phyloP scores from a whole-genome alignment of 2,888 invertebrate genomes.

The Scaeva pyrastri region DNA sequence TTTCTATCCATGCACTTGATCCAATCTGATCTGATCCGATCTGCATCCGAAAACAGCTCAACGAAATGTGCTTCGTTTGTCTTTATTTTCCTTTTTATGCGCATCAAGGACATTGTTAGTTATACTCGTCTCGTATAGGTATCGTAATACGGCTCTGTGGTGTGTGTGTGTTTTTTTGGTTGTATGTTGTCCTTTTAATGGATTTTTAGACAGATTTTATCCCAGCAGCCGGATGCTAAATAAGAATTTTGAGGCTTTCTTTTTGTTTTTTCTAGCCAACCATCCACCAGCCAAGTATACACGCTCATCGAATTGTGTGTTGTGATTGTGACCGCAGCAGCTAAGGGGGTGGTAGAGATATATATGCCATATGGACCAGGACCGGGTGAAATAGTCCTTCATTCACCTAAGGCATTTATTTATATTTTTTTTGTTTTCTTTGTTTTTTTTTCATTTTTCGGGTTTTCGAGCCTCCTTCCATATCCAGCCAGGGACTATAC shows the following conservation, averaged over 20 bases:
- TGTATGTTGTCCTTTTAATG: slow-evolving; percentile 34
- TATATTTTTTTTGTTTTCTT: slow-evolving; percentile 40
- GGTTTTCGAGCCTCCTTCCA: slow-evolving; percentile 24
- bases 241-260: slow-evolving; percentile 36
- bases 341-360: slow-evolving; percentile 51
- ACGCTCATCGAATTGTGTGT: slow-evolving; percentile 59
- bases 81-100: slow-evolving; percentile 39
- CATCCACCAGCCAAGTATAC: slow-evolving; percentile 6
- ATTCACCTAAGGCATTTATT: slow-evolving; percentile 62
- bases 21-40: slow-evolving; percentile 68
- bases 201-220: slow-evolving; percentile 58
- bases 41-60: slow-evolving; percentile 52
- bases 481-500: not conserved
- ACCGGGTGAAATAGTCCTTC: slow-evolving; percentile 34
- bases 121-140: too few relatives aligned
- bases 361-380: slow-evolving; percentile 28
- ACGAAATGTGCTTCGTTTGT: slow-evolving; percentile 18
- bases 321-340: slow-evolving; percentile 52
- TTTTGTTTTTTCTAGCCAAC: not conserved
- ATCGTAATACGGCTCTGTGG: slow-evolving; percentile 4
- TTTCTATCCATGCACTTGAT: slow-evolving; percentile 60
- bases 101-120: slow-evolving; percentile 54
- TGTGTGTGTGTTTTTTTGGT: not conserved
- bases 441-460: slow-evolving; percentile 23
- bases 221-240: slow-evolving; percentile 48